phyloP scores from a whole-genome alignment of 2,797 vertebrate species.

The Pseudomugil gertrudae region DNA sequence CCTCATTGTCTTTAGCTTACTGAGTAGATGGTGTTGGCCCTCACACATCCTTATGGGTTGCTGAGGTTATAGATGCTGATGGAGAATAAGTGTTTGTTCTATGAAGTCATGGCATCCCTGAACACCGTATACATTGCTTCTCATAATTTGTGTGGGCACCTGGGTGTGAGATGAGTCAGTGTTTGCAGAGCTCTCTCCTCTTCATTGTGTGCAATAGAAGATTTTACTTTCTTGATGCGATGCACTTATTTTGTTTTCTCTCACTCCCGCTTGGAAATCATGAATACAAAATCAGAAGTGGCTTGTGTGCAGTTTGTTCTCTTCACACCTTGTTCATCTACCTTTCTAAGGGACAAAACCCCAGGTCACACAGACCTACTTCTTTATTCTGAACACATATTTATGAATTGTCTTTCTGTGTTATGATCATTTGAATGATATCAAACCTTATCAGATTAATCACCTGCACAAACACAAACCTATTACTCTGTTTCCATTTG shows the following conservation, averaged over 20 bases:
- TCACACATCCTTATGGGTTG: conserved; percentile 34
- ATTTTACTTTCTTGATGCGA: conserved; percentile 64
- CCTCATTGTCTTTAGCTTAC: conserved; percentile 20
- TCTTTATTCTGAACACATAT: conserved; percentile 52
- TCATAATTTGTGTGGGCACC: conserved; percentile 28
- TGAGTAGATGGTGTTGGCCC: conserved; percentile 49
- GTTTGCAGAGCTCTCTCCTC: conserved; percentile 65
- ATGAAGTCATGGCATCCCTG: conserved; percentile 43
- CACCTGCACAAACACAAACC: conserved; percentile 62
- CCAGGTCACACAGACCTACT: conserved; percentile 46
- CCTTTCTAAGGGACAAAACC: conserved; percentile 52
- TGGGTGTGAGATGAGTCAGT: conserved; percentile 72
- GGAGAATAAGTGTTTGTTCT: conserved; percentile 46
- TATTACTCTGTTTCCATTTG: conserved; percentile 43
- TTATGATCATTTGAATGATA: conserved; percentile 56
- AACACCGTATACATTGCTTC: conserved; percentile 28
- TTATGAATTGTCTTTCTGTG: conserved; percentile 33
- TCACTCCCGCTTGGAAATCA: conserved; percentile 44
- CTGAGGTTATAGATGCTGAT: conserved; percentile 36
- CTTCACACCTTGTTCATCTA: conserved; percentile 45
- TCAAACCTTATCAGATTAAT: conserved; percentile 56
- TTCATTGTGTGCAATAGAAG: conserved; percentile 43
- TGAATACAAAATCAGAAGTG: conserved; percentile 71
- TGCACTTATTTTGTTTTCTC: conserved; percentile 53
- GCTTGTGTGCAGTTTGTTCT: conserved; percentile 60